These are phyloP conservation scores for Spisula solida DNA, from an alignment of 2,888 invertebrate species.

Conservation along the genomic window DNA sequence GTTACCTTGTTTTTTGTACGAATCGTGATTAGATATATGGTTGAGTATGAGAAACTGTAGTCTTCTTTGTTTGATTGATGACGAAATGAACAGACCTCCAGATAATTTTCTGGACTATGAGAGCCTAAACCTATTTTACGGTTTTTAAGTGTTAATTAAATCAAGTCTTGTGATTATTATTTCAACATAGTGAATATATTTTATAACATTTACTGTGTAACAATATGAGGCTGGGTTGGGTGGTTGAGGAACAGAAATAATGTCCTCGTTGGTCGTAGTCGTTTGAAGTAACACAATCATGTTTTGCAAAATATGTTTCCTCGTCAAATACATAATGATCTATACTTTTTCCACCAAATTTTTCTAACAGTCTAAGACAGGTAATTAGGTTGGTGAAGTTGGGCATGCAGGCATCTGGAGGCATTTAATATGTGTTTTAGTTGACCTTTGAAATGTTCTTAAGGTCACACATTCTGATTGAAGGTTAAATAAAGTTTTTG, in stretches of 20 bases:
- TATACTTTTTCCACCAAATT: too few relatives aligned
- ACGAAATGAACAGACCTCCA: too few relatives aligned
- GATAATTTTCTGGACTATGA: too few relatives aligned
- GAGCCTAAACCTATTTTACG: too few relatives aligned
- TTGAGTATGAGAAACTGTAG: too few relatives aligned
- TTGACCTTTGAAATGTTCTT: too few relatives aligned
- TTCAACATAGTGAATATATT: background rate
- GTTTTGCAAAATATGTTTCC: background rate
- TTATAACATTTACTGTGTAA: slow-evolving; percentile 1
- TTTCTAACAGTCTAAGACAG: too few relatives aligned
- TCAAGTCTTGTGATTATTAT: background rate
- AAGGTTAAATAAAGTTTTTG: too few relatives aligned
- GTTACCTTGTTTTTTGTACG: background rate
- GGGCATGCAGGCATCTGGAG: too few relatives aligned
- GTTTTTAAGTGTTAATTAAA: background rate
- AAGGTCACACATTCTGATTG: too few relatives aligned
- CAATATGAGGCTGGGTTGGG: background rate
- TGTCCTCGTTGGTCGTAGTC: background rate
- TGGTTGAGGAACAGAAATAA: background rate
- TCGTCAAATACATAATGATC: background rate
- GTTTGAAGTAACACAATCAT: background rate
- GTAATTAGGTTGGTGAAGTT: too few relatives aligned
- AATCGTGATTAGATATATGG: background rate
- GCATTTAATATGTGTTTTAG: too few relatives aligned
- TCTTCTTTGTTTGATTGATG: background rate